Base-by-base conservation (phyloP, 2,888 invertebrate species). In the Nomada flava region DNA sequence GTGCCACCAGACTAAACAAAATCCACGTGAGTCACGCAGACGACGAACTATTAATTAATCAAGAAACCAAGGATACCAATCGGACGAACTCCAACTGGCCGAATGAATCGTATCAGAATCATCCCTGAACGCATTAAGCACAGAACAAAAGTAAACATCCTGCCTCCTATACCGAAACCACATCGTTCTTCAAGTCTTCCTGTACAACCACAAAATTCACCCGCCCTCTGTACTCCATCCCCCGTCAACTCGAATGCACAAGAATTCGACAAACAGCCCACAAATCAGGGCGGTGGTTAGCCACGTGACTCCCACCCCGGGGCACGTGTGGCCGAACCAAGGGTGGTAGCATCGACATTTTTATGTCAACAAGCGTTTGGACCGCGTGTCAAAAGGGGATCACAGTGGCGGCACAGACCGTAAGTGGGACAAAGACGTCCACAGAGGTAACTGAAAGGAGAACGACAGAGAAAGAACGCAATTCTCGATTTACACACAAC, bases 401-500 rank as follows among this genome's bases (percentile, higher is more conserved):
- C 57, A 26, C 44, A 7, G 18, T 5, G 18, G 69, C 42, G 26
- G 65, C 11, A 15, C 26, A 52, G 55, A 1, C 36, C 64, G 10
- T 15, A 42, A 64, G 20, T 18, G 29, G 26, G 63, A 7, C 15
- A 52, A n/a, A 15, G 57, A 55, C 7, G 13, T 13, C 15, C 13
- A 10, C 3, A 15, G 47, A n/a, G 42, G 23, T 18, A 18, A 42
- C n/a, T 20, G 15, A 23, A 68, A 23, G 15, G 23, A 47, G 47
- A 50, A 29, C 2, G 53, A 60, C 63, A 65, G 47, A 15, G 23
- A 13, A 44, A 13, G 62, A 23, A 78, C 72, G 69, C 65, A 70
- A 78, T 82, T 79, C 86, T 80, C 80, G 80, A 86, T 82, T 82
- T 65, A 79, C 72, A 84, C 36, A 87, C 83, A 65, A 72, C 75